These are phyloP conservation scores for Chelonus insularis DNA, from an alignment of 1,140 invertebrate species.

Conservation along the genomic window DNA sequence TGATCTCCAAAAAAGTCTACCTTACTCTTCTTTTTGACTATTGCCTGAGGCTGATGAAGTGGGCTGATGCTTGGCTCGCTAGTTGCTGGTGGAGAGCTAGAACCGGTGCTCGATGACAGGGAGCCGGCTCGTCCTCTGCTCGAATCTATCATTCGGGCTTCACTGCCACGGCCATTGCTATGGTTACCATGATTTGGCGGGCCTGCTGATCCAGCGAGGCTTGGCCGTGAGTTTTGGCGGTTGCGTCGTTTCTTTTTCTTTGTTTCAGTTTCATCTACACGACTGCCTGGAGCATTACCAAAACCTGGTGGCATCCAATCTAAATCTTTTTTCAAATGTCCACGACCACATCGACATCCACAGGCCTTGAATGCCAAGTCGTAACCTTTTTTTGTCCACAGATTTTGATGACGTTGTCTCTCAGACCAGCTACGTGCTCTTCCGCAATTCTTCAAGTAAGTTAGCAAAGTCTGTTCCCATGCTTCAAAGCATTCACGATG, in stretches of 20 bases:
- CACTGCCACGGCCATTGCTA: slow-evolving; percentile 35
- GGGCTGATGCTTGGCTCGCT: slow-evolving; percentile 74
- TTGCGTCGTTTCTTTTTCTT: slow-evolving; percentile 77
- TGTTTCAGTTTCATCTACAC: slow-evolving; percentile 60
- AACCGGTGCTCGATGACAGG: slow-evolving; percentile 68
- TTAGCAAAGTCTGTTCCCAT: slow-evolving; percentile 87
- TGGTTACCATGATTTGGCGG: slow-evolving; percentile 44
- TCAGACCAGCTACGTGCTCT: slow-evolving; percentile 92
- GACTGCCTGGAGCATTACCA: slow-evolving; percentile 54
- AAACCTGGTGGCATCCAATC: slow-evolving; percentile 81
- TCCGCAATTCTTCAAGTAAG: slow-evolving; percentile 86
- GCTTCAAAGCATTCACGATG: slow-evolving; percentile 92
- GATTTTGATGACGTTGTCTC: slow-evolving; percentile 87
- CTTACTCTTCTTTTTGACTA: slow-evolving; percentile 73
- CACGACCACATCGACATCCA: slow-evolving; percentile 83
- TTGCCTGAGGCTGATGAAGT: slow-evolving; percentile 63
- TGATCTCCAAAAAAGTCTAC: slow-evolving; percentile 77
- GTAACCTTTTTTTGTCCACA: slow-evolving; percentile 98
- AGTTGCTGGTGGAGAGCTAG: slow-evolving; percentile 69
- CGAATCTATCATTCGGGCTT: slow-evolving; percentile 49
- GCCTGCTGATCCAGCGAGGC: slow-evolving; percentile 59
- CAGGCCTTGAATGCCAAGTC: slow-evolving; percentile 90
- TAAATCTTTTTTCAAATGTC: slow-evolving; percentile 91
- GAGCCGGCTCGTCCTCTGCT: slow-evolving; percentile 66
- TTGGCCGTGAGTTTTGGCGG: slow-evolving; percentile 66